Conservation (phyloP, 2,888 invertebrate species). For the Eulithis prunata region DNA sequence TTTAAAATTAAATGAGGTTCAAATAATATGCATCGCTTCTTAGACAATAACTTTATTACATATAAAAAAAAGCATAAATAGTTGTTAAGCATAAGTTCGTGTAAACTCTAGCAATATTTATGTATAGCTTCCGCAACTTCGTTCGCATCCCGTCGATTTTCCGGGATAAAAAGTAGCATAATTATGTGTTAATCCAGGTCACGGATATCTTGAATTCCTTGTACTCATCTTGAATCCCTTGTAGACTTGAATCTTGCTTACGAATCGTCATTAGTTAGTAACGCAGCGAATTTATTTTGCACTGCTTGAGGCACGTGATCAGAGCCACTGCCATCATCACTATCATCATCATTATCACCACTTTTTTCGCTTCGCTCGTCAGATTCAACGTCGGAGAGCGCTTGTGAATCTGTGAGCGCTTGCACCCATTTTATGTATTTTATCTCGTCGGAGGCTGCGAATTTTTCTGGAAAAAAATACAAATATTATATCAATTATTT, state of each 20-base stretch:
- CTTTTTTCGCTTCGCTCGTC: not conserved
- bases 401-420: slow-evolving; percentile 67
- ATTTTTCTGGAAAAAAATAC: slow-evolving; percentile 77
- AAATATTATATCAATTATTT: not conserved
- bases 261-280: slow-evolving; percentile 1
- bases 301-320: slow-evolving; percentile 7
- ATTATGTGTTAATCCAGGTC: too few species aligned
- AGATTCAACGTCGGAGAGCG: slow-evolving; percentile 31
- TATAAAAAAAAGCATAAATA: too few species aligned
- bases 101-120: too few species aligned
- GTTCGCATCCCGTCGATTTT: too few species aligned
- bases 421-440: slow-evolving; percentile 88
- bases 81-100: too few species aligned
- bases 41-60: too few species aligned
- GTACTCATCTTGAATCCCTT: too few species aligned
- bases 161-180: too few species aligned
- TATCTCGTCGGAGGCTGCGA: slow-evolving; percentile 85
- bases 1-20: too few species aligned
- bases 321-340: slow-evolving; percentile 1
- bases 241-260: not conserved
- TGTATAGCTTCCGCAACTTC: too few species aligned
- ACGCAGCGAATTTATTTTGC: slow-evolving; percentile 21
- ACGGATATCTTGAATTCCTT: too few species aligned
- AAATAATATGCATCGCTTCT: too few species aligned
- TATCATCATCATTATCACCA: not conserved